These are phyloP conservation scores for Chloropsis hardwickii DNA, from an alignment of 2,113 vertebrate genomes.

Conservation along the genomic window DNA sequence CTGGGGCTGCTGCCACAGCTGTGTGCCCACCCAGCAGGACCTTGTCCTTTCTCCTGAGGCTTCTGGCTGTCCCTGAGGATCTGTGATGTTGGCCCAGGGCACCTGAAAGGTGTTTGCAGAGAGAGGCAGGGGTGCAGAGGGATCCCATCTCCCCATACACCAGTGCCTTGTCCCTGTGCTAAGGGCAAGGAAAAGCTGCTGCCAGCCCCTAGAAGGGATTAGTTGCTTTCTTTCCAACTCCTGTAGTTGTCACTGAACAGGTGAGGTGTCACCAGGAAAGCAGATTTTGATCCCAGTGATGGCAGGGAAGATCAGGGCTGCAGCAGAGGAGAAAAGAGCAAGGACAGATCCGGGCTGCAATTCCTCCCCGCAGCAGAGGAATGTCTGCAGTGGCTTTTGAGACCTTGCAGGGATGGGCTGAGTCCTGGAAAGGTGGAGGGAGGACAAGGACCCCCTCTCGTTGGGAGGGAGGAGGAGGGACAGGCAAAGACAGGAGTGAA, in stretches of 20 bases:
- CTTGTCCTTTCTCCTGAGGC: background rate
- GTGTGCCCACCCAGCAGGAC: background rate
- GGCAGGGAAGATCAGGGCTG: background rate
- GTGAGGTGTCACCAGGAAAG: background rate
- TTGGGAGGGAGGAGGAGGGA: background rate
- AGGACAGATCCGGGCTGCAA: background rate
- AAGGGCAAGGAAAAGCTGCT: background rate
- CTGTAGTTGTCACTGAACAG: background rate
- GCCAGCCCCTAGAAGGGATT: background rate
- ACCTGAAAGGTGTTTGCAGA: background rate
- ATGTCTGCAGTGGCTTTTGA: background rate
- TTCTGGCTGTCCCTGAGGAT: background rate
- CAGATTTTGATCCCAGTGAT: background rate
- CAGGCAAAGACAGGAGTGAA: background rate
- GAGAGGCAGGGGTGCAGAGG: background rate
- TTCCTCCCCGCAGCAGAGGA: background rate
- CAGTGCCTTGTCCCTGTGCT: background rate
- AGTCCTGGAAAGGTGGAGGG: background rate
- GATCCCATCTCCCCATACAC: rapidly evolving
- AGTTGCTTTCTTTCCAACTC: background rate
- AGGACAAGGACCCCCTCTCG: background rate
- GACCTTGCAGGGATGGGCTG: background rate
- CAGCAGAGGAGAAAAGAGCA: background rate
- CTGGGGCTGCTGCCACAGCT: background rate
- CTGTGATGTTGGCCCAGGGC: background rate